These are phyloP conservation scores for Halictus rubicundus DNA, from an alignment of 1,140 invertebrate genomes.

Conservation along the genomic window DNA sequence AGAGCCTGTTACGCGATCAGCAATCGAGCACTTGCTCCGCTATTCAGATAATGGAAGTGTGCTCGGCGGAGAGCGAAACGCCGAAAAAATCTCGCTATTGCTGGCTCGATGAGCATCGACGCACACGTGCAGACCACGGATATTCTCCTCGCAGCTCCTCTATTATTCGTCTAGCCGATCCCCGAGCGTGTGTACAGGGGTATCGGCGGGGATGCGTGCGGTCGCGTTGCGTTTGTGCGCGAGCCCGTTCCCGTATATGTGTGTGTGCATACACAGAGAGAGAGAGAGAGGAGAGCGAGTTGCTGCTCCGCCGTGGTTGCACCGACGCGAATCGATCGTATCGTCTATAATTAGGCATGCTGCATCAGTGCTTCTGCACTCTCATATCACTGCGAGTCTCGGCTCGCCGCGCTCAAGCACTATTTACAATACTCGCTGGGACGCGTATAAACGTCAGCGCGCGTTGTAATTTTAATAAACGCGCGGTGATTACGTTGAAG, in stretches of 20 bases:
- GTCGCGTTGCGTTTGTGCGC: background rate
- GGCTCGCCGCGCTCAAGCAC: background rate
- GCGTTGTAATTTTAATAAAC: constrained; percentile 48
- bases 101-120: background rate
- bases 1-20: background rate
- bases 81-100: constrained; percentile 19
- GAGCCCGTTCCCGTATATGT: too few relatives aligned
- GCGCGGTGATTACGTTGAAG: constrained; percentile 6
- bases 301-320: background rate
- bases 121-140: constrained; percentile 1
- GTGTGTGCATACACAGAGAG: too few relatives aligned
- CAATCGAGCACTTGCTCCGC: constrained; percentile 3
- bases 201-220: background rate
- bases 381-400: constrained; percentile 29
- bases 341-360: constrained; percentile 50
- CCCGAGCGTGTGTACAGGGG: background rate
- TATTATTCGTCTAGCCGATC: constrained; percentile 17
- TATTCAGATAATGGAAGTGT: constrained; percentile 30
- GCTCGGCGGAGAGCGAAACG: background rate
- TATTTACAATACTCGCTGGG: constrained; percentile 30
- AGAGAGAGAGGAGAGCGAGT: background rate
- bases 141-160: background rate
- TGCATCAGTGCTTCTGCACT: constrained; percentile 37
- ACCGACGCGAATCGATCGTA: constrained; percentile 46
- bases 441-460: background rate